Conservation (phyloP, 2,888 invertebrate genomes). For the Drosophila incognita region DNA sequence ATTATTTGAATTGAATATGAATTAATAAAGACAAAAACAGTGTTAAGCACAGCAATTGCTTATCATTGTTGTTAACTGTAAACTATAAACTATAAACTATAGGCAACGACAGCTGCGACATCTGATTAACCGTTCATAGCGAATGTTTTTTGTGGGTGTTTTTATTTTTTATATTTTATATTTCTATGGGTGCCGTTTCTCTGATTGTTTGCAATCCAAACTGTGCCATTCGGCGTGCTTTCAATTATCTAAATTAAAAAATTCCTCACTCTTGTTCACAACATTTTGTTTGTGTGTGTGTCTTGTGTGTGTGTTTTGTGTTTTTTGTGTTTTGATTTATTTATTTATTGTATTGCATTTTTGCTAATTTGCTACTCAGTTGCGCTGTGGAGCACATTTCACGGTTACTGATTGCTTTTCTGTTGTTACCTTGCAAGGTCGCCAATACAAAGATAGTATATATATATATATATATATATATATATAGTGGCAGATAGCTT, state of each 20-base stretch:
- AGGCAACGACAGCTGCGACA: conserved; percentile 37
- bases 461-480: conserved; percentile 12
- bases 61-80: conserved; percentile 23
- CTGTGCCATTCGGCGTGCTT: conserved; percentile 46
- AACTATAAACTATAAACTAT: conserved; percentile 24
- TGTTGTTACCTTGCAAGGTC: conserved; percentile 55
- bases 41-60: conserved; percentile 20
- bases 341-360: conserved; percentile 58
- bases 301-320: not conserved
- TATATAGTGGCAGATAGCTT: conserved; percentile 20
- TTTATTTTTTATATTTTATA: conserved; percentile 1
- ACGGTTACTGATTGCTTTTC: conserved; percentile 66
- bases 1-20: conserved; percentile 21
- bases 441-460: conserved; percentile 29
- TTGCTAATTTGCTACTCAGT: conserved; percentile 62
- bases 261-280: conserved; percentile 64
- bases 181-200: conserved; percentile 12
- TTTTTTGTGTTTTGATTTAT: conserved; percentile 33
- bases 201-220: conserved; percentile 39
- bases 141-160: conserved; percentile 38
- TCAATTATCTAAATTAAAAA: conserved; percentile 79
- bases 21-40: conserved; percentile 6
- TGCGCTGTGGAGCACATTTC: conserved; percentile 51
- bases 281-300: conserved; percentile 24
- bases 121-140: conserved; percentile 56